Conservation (phyloP, 2,113 vertebrate genomes). For the Onychostoma macrolepis region DNA sequence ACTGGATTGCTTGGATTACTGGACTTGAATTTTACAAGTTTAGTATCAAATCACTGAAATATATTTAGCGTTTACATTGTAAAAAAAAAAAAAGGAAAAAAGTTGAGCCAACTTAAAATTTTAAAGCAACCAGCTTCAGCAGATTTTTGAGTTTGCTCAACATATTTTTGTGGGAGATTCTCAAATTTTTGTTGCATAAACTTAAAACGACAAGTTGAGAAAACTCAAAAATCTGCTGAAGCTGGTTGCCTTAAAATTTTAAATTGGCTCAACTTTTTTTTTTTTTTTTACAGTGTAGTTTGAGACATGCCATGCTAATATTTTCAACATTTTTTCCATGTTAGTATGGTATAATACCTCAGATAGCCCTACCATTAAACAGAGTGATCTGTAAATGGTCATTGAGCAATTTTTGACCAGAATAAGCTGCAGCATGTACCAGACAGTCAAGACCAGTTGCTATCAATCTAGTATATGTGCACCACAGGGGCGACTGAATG, state of each 20-base stretch:
- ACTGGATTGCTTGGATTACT: neutral
- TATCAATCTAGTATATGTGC: neutral
- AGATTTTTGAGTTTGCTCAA: no score
- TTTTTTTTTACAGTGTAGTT: no score
- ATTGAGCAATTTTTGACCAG: neutral
- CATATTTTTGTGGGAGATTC: no score
- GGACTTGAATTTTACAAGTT: no score
- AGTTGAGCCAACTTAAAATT: no score
- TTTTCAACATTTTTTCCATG: neutral
- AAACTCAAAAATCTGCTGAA: no score
- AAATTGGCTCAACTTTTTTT: no score
- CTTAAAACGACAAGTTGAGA: no score
- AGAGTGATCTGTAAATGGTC: neutral
- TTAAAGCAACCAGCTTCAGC: no score
- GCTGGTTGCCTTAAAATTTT: no score
- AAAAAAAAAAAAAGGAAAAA: no score
- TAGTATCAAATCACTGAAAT: neutral
- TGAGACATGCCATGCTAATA: neutral
- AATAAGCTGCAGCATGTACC: neutral
- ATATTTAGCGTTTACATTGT: neutral
- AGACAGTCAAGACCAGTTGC: neutral
- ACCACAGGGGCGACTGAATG: neutral
- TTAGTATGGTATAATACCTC: neutral
- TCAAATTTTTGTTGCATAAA: no score
- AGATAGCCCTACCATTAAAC: neutral